Evolutionary conservation across 2,113 vertebrate species (phyloP), one percentile per base, ranked within the genome.

Genomic region (Blennius ocellaris): DNA sequence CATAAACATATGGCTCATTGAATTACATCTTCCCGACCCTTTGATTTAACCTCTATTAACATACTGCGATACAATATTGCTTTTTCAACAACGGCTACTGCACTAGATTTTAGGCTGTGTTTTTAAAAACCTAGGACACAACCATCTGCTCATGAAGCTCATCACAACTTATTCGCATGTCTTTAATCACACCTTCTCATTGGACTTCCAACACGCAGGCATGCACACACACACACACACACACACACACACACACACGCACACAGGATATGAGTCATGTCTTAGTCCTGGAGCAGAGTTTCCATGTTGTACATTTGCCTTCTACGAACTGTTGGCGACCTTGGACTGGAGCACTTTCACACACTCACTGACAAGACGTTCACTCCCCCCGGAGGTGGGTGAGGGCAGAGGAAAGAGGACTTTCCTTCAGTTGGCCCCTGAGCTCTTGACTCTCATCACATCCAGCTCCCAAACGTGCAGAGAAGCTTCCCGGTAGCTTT

Each of bases 301-400:
- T 56, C 70, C 38, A 44, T 49, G 56, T 47, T 44, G 14, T 53
- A 30, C 50, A 2, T 60, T 40, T 70, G 59, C 76, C 73, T 55
- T 77, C 69, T 17, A 11, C 6, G 0, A 11, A n/a, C 6, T 53
- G 21, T 10, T 0, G 11, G 39, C 52, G 69, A 82, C 69, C 57
- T 78, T 79, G 57, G 61, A 50, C 43, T 73, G 56, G 39, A 48
- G 65, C 44, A 4, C 3, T 2, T 43, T 55, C 15, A 48, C 53
- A 52, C 16, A 14, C 11, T 45, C 69, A 38, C 3, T 48, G 62
- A 57, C 53, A 15, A 52, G 40, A 73, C 36, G 58, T 21, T 48
- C 48, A 16, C 50, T 68, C 66, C 72, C 71, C 66, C 72, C 15
- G 16, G 66, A 81, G 49, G 47, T 59, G 60, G 53, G 38, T 81